phyloP scores from a whole-genome alignment of 2,113 vertebrate species.

The pig (Sus scrofa) region T2T-Sscrofa CM000817.6:113973001-113973500 shows the following conservation, averaged over 20 bases:
- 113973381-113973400: not conserved
- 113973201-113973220: slow-evolving; percentile 52
- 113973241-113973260: not conserved
- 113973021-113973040: slow-evolving; percentile 40
- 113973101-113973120: slow-evolving; percentile 25
- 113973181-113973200: slow-evolving; percentile 2
- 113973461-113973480: slow-evolving; percentile 75
- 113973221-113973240: not conserved
- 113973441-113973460: slow-evolving; percentile 28
- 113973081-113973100: not conserved
- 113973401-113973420: not conserved
- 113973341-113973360: not conserved
- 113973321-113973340: not conserved
- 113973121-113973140: slow-evolving; percentile 50
- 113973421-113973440: slow-evolving; percentile 55
- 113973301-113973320: not conserved
- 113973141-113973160: not conserved
- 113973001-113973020: slow-evolving; percentile 50
- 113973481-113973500: slow-evolving; percentile 81
- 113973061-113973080: slow-evolving; percentile 18
- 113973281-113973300: not conserved
- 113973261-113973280: not conserved
- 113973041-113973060: not conserved
- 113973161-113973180: slow-evolving; percentile 37
- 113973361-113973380: not conserved